A percentile compares a stretch with the other conserved stretches of the same genome.
These are phyloP conservation scores for Limnephilus auricula DNA, from an alignment of 2,888 invertebrate genomes.

Conservation along the genomic window DNA sequence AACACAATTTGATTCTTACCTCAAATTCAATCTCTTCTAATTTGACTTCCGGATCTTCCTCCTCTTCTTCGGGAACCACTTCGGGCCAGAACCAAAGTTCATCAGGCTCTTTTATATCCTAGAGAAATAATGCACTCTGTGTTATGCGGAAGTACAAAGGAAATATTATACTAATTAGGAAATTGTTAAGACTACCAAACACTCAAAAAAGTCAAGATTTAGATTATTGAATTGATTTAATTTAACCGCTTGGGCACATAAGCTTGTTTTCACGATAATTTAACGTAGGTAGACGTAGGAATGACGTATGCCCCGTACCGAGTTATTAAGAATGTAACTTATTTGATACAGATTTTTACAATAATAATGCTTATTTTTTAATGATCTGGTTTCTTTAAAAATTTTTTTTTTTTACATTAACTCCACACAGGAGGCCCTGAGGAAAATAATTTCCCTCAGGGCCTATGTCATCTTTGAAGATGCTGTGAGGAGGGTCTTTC, in stretches of 20 bases:
- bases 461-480: no score
- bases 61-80: conserved; percentile 68
- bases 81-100: conserved; percentile 83
- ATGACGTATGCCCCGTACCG: no score
- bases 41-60: conserved; percentile 69
- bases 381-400: no score
- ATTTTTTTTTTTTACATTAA: no score
- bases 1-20: conserved; percentile 44
- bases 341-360: background rate
- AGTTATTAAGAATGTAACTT: background rate
- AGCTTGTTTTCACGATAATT: no score
- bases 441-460: no score
- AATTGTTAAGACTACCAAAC: background rate
- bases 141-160: background rate
- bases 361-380: no score
- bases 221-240: no score
- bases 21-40: conserved; percentile 67
- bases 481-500: no score
- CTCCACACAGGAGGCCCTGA: no score
- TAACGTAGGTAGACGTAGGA: no score
- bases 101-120: conserved; percentile 72
- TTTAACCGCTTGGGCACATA: no score
- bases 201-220: background rate
- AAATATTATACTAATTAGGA: background rate
- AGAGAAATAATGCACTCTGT: conserved; percentile 13